A percentile compares a stretch with the other conserved stretches of the same genome.
phyloP scores from a whole-genome alignment of 2,888 invertebrate genomes.

The Drosophila bunnanda region DNA sequence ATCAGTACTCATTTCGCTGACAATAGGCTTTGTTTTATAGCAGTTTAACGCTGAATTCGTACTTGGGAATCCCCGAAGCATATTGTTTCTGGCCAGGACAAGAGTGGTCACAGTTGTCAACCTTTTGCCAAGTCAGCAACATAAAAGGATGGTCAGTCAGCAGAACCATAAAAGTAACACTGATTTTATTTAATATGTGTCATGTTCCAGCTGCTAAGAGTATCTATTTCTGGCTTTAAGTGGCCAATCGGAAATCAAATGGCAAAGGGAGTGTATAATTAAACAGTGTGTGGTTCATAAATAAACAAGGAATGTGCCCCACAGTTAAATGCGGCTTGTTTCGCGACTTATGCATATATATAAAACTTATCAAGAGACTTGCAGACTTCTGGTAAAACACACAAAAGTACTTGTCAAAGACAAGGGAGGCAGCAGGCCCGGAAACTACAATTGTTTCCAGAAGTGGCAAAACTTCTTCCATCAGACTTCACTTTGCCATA shows the following conservation, averaged over 20 bases:
- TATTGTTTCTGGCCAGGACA: neutral
- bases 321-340: slow-evolving; percentile 1
- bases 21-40: slow-evolving; percentile 7
- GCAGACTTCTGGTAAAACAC: slow-evolving; percentile 9
- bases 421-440: neutral
- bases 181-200: neutral
- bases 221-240: neutral
- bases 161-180: neutral
- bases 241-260: neutral
- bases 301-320: neutral
- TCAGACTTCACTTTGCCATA: slow-evolving; percentile 18
- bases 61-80: neutral
- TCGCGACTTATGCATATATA: slow-evolving; percentile 5
- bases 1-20: slow-evolving; percentile 5
- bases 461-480: slow-evolving; percentile 14
- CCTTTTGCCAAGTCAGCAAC: neutral
- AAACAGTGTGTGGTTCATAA: neutral
- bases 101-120: neutral
- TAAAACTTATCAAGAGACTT: slow-evolving; percentile 8
- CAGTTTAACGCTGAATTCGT: slow-evolving; percentile 2
- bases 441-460: slow-evolving; percentile 11
- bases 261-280: neutral
- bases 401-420: slow-evolving; percentile 17
- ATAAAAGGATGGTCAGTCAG: neutral
- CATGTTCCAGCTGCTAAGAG: neutral